Conservation (phyloP, 2,888 invertebrate species). For the Anoplius nigerrimus region DNA sequence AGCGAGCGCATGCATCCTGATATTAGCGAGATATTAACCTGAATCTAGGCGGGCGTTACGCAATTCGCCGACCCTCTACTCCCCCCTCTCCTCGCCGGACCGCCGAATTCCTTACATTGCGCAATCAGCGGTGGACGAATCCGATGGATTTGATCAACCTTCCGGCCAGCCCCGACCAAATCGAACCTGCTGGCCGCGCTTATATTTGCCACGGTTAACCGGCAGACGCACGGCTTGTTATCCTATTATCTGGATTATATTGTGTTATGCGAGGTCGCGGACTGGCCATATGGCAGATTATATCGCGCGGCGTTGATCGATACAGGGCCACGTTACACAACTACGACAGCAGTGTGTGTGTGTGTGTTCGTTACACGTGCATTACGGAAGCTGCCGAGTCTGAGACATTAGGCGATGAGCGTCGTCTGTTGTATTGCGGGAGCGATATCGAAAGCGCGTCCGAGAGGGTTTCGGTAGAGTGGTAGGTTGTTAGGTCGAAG, state of each 20-base stretch:
- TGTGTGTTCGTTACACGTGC: too few species aligned
- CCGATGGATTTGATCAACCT: not conserved
- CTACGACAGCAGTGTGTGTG: too few species aligned
- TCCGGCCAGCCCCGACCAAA: constrained; percentile 19
- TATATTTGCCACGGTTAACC: constrained; percentile 30
- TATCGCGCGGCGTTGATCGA: constrained; percentile 33
- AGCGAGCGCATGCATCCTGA: too few species aligned
- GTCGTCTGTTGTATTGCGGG: too few species aligned
- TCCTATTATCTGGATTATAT: constrained; percentile 44
- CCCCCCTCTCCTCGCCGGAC: constrained; percentile 8
- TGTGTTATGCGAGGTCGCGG: constrained; percentile 35
- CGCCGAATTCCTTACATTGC: constrained; percentile 18
- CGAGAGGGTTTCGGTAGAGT: too few species aligned
- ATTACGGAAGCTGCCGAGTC: too few species aligned
- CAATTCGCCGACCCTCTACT: not conserved
- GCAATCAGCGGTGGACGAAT: constrained; percentile 22
- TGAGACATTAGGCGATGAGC: too few species aligned
- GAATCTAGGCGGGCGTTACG: too few species aligned
- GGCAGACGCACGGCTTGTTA: constrained; percentile 37
- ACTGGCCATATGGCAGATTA: constrained; percentile 20
- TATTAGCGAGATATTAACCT: too few species aligned
- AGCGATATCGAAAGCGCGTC: too few species aligned
- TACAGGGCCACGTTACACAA: not conserved
- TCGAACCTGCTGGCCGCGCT: constrained; percentile 18
- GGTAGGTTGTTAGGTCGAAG: too few species aligned